These are phyloP conservation scores for Hyposoter dolosus DNA, from an alignment of 2,888 invertebrate species.

Conservation along the genomic window DNA sequence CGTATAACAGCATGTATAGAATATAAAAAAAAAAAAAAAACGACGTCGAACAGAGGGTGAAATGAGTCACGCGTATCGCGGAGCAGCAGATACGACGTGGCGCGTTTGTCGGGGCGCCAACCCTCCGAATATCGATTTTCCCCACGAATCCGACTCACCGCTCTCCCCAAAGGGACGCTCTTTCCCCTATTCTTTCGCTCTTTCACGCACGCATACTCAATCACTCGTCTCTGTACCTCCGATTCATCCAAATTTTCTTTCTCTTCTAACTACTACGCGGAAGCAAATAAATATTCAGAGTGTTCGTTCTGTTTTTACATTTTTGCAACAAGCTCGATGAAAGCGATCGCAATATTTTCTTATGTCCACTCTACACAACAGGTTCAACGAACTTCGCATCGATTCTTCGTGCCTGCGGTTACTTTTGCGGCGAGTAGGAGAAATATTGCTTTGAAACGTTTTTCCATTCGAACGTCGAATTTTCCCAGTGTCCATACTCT, in stretches of 20 bases:
- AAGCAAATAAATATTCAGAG: neutral
- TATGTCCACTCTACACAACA: neutral
- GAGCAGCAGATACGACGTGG: conserved; percentile 79
- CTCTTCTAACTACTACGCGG: neutral
- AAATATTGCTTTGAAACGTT: neutral
- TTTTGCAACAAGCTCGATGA: neutral
- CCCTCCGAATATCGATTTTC: conserved; percentile 83
- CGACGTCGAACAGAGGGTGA: conserved; percentile 69
- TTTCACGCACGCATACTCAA: conserved; percentile 67
- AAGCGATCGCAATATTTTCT: neutral
- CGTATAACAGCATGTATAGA: conserved; percentile 69
- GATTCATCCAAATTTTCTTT: neutral
- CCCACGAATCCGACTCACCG: conserved; percentile 42
- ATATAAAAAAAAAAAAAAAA: neutral
- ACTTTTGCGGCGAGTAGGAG: neutral
- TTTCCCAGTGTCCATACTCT: neutral
- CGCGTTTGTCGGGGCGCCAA: conserved; percentile 78
- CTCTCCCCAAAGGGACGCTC: conserved; percentile 74
- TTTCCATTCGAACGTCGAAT: neutral
- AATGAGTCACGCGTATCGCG: conserved; percentile 83
- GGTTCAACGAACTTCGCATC: conserved; percentile 29
- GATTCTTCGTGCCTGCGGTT: neutral
- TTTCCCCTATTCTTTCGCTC: conserved; percentile 67
- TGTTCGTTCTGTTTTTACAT: neutral
- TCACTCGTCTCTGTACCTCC: neutral